phyloP scores from a whole-genome alignment of 2,888 invertebrate species.

The Euphydryas editha region DNA sequence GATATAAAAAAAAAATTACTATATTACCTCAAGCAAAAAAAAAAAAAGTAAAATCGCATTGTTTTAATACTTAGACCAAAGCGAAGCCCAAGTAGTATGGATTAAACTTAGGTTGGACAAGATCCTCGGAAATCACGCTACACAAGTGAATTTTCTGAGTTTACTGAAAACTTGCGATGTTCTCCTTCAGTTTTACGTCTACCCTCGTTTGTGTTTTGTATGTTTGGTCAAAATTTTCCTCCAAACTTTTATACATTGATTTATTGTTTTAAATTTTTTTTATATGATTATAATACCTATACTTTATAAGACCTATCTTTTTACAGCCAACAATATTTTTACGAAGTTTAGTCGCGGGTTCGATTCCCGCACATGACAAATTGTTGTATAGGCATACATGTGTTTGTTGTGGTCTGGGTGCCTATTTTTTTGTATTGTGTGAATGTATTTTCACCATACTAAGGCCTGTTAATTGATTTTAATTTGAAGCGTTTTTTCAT shows the following conservation, averaged over 20 bases:
- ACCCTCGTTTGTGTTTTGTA: slow-evolving; percentile 25
- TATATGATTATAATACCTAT: background rate
- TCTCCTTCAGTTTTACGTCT: slow-evolving; percentile 28
- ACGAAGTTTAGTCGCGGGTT: too few species aligned
- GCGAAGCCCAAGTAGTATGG: slow-evolving; percentile 46
- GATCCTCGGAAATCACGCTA: slow-evolving; percentile 53
- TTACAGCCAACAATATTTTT: too few species aligned
- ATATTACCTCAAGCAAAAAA: background rate
- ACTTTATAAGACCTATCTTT: background rate
- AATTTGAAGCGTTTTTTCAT: too few species aligned
- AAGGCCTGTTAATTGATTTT: too few species aligned
- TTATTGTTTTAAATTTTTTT: slow-evolving; percentile 10
- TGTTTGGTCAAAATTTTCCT: slow-evolving; percentile 19
- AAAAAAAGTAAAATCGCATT: slow-evolving; percentile 7
- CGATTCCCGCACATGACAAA: too few species aligned
- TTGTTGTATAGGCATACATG: too few species aligned
- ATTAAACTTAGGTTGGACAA: slow-evolving; percentile 55
- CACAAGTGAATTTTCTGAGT: slow-evolving; percentile 49
- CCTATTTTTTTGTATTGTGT: too few species aligned
- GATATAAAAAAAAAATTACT: too few species aligned
- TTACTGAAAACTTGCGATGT: slow-evolving; percentile 41
- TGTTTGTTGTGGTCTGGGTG: too few species aligned
- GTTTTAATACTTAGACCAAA: slow-evolving; percentile 36
- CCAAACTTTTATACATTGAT: slow-evolving; percentile 10
- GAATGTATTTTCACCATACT: too few species aligned